A percentile compares a stretch with the other conserved stretches of the same genome.
Evolutionary conservation across 2,888 invertebrate genomes (phyloP).

Genomic region (Smittia sp.): DNA sequence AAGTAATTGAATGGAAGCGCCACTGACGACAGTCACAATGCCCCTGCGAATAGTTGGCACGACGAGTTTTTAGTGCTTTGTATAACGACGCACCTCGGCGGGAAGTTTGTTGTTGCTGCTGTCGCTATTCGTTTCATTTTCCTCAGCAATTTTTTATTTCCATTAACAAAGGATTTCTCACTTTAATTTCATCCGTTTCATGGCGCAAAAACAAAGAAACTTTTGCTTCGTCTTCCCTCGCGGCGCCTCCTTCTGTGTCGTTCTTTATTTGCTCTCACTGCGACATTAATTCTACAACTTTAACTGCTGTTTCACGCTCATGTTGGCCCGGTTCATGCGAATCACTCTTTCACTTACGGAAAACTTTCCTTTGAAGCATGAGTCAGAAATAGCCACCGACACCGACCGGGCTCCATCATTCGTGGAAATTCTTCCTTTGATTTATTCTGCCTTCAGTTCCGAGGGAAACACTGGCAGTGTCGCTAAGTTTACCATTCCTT

Average conservation of each 20-base stretch:
- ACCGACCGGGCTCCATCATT: conserved; percentile 2
- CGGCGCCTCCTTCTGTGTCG: not conserved
- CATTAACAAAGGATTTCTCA: conserved; percentile 9
- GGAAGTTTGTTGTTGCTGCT: conserved; percentile 4
- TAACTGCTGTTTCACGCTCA: not conserved
- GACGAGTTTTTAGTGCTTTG: too few relatives aligned
- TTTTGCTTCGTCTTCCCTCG: not conserved
- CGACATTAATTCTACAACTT: not conserved
- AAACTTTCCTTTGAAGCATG: not conserved
- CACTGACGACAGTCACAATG: too few relatives aligned
- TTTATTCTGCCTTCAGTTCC: conserved; percentile 12
- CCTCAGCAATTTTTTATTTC: not conserved
- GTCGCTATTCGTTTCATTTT: too few relatives aligned
- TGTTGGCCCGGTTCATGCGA: not conserved
- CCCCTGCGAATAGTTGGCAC: too few relatives aligned
- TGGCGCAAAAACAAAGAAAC: not conserved
- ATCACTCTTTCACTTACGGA: not conserved
- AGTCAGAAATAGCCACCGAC: conserved; percentile 6
- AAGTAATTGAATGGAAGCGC: too few relatives aligned
- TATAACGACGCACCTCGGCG: too few relatives aligned
- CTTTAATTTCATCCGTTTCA: conserved; percentile 31
- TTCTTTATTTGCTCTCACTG: not conserved
- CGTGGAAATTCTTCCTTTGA: conserved; percentile 12
- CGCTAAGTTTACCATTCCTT: conserved; percentile 30
- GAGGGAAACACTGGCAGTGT: conserved; percentile 19